These are phyloP conservation scores for Adelges cooleyi DNA, from an alignment of 1,140 invertebrate genomes.

Conservation along the genomic window DNA sequence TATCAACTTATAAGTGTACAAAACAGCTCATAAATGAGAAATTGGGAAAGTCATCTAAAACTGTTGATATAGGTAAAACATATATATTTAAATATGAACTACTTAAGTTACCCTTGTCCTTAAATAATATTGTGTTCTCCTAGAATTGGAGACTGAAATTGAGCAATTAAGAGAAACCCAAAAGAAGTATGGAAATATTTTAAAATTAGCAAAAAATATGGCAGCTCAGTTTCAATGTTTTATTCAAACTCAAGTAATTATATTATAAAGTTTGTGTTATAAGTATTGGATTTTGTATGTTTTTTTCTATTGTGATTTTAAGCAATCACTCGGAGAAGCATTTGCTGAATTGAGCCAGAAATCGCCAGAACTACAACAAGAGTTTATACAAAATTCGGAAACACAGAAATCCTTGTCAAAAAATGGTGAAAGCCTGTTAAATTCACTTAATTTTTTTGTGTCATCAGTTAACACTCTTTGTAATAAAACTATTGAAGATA, in stretches of 20 bases:
- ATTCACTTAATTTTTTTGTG: constrained; percentile 90
- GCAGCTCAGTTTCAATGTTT: constrained; percentile 81
- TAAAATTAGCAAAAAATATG: constrained; percentile 70
- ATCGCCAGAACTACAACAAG: constrained; percentile 85
- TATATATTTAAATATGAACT: not conserved
- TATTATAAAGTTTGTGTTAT: constrained; percentile 21
- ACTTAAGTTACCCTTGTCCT: not conserved
- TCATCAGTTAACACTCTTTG: constrained; percentile 89
- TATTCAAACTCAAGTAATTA: constrained; percentile 62
- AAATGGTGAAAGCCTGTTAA: constrained; percentile 83
- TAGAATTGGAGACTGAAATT: constrained; percentile 83
- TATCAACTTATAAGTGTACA: constrained; percentile 94
- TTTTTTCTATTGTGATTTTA: constrained; percentile 31
- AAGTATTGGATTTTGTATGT: too few relatives aligned
- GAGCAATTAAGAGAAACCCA: constrained; percentile 87
- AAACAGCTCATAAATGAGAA: constrained; percentile 90
- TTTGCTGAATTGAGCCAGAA: constrained; percentile 91
- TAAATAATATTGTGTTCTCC: not conserved
- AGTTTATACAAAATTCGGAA: constrained; percentile 91
- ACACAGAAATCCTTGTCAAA: constrained; percentile 85
- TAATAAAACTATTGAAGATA: constrained; percentile 95
- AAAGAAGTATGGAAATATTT: constrained; percentile 78
- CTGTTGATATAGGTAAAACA: constrained; percentile 66
- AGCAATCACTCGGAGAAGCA: constrained; percentile 72
- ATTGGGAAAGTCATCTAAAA: constrained; percentile 82